Evolutionary conservation across 2,113 vertebrate species (phyloP).

Genomic region (Macquaria ambigua): DNA sequence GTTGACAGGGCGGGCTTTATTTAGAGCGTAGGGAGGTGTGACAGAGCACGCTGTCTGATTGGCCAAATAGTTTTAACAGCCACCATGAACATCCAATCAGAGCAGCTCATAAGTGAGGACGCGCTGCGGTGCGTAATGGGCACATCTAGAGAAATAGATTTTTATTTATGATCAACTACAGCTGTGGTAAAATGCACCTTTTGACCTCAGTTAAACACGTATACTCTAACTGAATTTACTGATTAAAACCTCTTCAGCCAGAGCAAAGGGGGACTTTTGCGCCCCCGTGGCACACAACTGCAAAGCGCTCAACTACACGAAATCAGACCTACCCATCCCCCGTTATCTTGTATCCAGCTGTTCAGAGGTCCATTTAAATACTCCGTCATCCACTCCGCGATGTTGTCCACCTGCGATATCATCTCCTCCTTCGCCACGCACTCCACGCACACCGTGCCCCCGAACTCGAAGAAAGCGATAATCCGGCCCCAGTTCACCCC

Average conservation of each 20-base stretch:
- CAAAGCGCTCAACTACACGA: constrained; percentile 40
- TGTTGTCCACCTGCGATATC: constrained; percentile 92
- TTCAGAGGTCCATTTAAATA: constrained; percentile 95
- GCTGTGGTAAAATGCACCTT: constrained; percentile 18
- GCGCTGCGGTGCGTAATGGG: constrained; percentile 57
- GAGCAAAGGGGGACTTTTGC: constrained; percentile 43
- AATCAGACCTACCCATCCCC: constrained; percentile 94
- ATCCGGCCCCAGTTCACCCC: constrained; percentile 99
- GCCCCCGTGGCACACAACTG: constrained; percentile 47
- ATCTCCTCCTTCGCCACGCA: constrained; percentile 94
- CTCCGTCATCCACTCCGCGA: constrained; percentile 97
- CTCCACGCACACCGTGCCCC: constrained; percentile 95
- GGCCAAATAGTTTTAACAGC: constrained; percentile 60
- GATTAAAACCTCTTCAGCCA: neutral
- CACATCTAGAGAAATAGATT: constrained; percentile 36
- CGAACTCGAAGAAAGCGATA: constrained; percentile 98
- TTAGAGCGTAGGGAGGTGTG: constrained; percentile 82
- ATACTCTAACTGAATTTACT: neutral
- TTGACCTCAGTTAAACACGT: neutral
- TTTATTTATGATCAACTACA: constrained; percentile 41
- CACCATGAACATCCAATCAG: constrained; percentile 65
- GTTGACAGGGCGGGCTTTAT: constrained; percentile 54
- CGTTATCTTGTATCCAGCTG: constrained; percentile 98
- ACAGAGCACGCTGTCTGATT: constrained; percentile 67
- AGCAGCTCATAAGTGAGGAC: constrained; percentile 15